Conservation (phyloP, 2,888 invertebrate species). For the Erebia aethiops region DNA sequence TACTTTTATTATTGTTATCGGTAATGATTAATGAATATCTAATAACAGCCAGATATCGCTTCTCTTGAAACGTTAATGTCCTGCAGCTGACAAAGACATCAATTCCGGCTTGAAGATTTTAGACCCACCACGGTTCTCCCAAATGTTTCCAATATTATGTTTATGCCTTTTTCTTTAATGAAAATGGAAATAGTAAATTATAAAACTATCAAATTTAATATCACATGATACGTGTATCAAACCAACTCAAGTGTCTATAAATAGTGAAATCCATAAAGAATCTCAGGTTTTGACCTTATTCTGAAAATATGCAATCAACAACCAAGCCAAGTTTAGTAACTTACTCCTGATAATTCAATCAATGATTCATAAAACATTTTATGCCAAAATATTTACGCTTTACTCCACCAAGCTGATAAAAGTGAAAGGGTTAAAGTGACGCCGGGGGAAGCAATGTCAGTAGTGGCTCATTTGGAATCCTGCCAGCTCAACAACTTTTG, state of each 20-base stretch:
- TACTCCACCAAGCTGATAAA: constrained; percentile 29
- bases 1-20: no score
- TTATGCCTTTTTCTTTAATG: no score
- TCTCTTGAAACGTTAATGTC: neutral
- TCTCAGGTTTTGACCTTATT: no score
- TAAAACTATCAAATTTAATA: no score
- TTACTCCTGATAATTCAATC: neutral
- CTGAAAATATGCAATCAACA: no score
- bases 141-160: neutral
- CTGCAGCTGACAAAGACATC: neutral
- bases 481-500: constrained; percentile 45
- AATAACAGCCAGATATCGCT: neutral
- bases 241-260: no score
- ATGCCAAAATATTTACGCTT: constrained; percentile 23
- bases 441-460: constrained; percentile 52
- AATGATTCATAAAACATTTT: neutral
- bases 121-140: neutral
- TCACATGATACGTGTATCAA: no score
- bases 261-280: no score
- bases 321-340: no score
- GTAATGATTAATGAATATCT: no score
- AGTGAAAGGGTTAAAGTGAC: constrained; percentile 43
- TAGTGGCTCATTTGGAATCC: constrained; percentile 48
- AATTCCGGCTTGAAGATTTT: neutral
- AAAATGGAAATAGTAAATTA: no score